Percentiles rank a stretch among this genome's conserved stretches.
These are phyloP conservation scores for Paramisgurnus dabryanus DNA, from an alignment of 2,113 vertebrate genomes.

Conservation along the genomic window DNA sequence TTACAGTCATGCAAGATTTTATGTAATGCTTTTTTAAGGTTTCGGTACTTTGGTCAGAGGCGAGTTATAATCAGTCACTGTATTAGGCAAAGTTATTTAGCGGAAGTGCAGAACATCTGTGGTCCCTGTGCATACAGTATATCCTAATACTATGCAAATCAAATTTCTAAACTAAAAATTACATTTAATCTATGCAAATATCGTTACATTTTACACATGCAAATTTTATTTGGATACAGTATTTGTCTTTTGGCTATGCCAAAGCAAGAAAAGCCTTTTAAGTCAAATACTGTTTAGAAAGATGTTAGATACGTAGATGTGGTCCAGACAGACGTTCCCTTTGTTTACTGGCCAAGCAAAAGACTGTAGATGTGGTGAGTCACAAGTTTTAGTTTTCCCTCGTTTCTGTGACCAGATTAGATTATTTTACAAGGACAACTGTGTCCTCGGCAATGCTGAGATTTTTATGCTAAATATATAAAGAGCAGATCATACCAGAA, in stretches of 20 bases:
- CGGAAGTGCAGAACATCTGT: neutral
- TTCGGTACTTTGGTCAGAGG: neutral
- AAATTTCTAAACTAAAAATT: neutral
- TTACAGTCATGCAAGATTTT: neutral
- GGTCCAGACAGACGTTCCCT: too few relatives aligned
- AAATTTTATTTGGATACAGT: too few relatives aligned
- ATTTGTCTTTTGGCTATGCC: too few relatives aligned
- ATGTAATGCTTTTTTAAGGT: neutral
- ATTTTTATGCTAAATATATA: slow-evolving; percentile 18
- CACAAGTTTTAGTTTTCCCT: slow-evolving; percentile 5
- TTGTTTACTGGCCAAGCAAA: neutral
- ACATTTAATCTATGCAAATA: neutral
- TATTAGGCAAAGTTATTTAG: too few relatives aligned
- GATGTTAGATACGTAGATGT: too few relatives aligned
- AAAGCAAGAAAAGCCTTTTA: too few relatives aligned
- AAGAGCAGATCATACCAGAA: neutral
- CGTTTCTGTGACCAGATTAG: neutral
- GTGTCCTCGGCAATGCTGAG: neutral
- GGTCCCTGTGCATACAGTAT: neutral
- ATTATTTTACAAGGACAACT: neutral
- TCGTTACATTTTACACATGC: too few relatives aligned
- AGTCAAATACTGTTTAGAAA: too few relatives aligned
- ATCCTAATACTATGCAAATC: slow-evolving; percentile 8
- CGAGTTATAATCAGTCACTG: neutral
- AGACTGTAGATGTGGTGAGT: neutral